A percentile compares a stretch with the other conserved stretches of the same genome.
These are phyloP conservation scores for Naja naja DNA, from an alignment of 2,113 vertebrate genomes.

Conservation along the genomic window DNA sequence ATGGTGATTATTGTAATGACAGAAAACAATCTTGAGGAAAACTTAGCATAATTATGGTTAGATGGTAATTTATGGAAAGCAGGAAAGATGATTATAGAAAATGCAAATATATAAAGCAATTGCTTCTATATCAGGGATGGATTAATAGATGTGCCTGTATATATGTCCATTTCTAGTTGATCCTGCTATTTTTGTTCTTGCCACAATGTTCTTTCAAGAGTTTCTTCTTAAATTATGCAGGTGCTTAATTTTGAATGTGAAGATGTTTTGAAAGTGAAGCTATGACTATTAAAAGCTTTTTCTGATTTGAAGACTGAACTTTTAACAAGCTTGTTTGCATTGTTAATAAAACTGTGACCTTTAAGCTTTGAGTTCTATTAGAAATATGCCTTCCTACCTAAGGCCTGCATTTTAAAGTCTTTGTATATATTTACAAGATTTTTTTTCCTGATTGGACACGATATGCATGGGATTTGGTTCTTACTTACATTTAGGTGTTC, in stretches of 20 bases:
- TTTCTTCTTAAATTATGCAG: not conserved
- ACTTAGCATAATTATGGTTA: not conserved
- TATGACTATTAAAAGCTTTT: conserved; percentile 1
- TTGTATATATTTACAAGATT: not conserved
- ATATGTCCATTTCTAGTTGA: not conserved
- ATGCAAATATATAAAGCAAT: not conserved
- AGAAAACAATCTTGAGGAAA: not conserved
- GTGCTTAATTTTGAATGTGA: conserved; percentile 2
- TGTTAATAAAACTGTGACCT: conserved; percentile 18
- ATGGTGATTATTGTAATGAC: not conserved
- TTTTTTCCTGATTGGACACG: not conserved
- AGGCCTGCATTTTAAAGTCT: not conserved
- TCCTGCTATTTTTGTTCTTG: not conserved
- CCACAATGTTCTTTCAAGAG: not conserved
- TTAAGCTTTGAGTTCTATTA: not conserved
- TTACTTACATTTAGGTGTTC: not conserved
- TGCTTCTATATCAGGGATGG: not conserved
- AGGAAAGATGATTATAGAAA: not conserved
- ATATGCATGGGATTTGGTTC: not conserved
- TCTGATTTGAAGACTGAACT: not conserved
- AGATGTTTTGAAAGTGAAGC: conserved; percentile 15
- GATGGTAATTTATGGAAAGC: not conserved
- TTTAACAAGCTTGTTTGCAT: conserved; percentile 3
- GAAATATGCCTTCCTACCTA: not conserved
- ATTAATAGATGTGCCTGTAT: not conserved